Evolutionary conservation across 2,888 invertebrate genomes (phyloP).

Genomic region (Atethmia centrago): DNA sequence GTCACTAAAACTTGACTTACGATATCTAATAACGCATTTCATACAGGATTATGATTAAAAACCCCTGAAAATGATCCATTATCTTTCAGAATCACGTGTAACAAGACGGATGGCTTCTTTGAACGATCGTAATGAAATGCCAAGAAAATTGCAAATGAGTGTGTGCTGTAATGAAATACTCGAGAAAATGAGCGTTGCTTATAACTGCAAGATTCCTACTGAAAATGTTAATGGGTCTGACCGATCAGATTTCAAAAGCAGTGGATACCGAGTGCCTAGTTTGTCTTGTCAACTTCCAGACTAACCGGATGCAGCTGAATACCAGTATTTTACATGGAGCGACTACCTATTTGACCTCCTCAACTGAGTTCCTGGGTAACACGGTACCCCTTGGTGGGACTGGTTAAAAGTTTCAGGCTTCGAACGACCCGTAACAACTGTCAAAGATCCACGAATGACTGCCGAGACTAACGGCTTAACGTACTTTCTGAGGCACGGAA

Average conservation of each 20-base stretch:
- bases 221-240: neutral
- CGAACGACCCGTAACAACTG: too few relatives aligned
- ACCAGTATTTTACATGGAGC: too few relatives aligned
- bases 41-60: conserved; percentile 15
- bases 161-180: neutral
- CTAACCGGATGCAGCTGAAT: too few relatives aligned
- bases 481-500: too few relatives aligned
- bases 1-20: neutral
- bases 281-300: neutral
- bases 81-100: conserved; percentile 24
- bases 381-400: too few relatives aligned
- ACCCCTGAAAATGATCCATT: conserved; percentile 11
- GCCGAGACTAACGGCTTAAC: too few relatives aligned
- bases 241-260: neutral
- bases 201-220: too few relatives aligned
- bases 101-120: conserved; percentile 33
- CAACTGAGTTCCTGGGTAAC: too few relatives aligned
- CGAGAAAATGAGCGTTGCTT: neutral
- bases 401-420: too few relatives aligned
- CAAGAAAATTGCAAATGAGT: conserved; percentile 1
- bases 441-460: too few relatives aligned
- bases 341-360: too few relatives aligned
- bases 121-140: conserved; percentile 11
- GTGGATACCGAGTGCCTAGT: neutral
- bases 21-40: neutral